Base-by-base conservation (phyloP, 2,888 invertebrate genomes). In the Chrysopilus asiliformis region DNA sequence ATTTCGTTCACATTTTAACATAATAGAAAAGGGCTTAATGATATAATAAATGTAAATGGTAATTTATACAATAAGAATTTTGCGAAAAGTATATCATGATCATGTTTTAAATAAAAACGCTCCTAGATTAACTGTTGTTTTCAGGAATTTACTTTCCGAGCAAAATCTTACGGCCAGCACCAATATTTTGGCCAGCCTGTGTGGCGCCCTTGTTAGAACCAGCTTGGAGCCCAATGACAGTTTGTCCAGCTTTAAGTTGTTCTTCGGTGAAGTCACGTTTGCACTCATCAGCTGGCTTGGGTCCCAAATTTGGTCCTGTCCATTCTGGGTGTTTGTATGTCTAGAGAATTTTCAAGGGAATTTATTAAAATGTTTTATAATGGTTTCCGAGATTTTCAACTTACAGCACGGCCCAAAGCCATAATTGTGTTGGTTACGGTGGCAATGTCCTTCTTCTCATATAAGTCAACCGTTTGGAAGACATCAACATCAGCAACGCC, bases 401-500 rank as follows among this genome's bases (percentile, higher is more conserved):
- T 68, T 65, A 84, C 83, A 68, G 79, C 76, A 59, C 89, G 79
- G 51, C 87, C 89, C 50, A 90, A 71, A 39, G 86, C 81, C 61
- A 79, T 87, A 43, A 90, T 71, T 48, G 85, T 84, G 64, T 79
- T 82, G 58, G 83, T 79, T 36, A 90, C 85, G 63, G 76, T 76
- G 15, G 79, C 76, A 53, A 89, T 83, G 65, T 90, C 87, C 65
- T 86, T 89, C 73, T 85, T 83, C 64, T 97, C 95, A 74, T 81
- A 95, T 34, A 97, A 72, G 61, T 97, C 97, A 33, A 93, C 90
- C 4, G 95, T 95, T 67, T 94, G 91, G 79, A 95, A 95, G 36
- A 87, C 80, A 63, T 95, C 95, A 44, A 83, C 74, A 57, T 89
- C 89, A 34, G 76, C 66, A 12, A 95, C 91, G 43, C 95, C 97